Conservation (phyloP, 1,140 invertebrate genomes). For the Paramacrobiotus metropolitanus region DNA sequence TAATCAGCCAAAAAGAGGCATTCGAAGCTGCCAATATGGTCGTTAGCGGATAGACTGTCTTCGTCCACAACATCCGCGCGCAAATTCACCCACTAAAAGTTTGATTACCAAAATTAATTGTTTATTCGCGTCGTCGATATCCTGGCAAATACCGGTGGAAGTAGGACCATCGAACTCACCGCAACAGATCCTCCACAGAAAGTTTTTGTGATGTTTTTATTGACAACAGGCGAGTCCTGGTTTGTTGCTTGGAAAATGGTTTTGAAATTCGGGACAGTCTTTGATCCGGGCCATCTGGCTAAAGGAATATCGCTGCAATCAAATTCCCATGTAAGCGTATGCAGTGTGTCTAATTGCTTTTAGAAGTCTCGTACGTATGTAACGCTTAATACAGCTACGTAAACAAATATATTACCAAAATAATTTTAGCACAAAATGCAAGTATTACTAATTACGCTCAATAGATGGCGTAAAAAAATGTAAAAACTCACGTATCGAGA, state of each 20-base stretch:
- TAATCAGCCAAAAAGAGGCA: background rate
- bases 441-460: background rate
- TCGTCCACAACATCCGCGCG: background rate
- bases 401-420: no score
- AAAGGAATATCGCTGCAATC: background rate
- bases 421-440: background rate
- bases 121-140: no score
- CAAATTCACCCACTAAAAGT: background rate
- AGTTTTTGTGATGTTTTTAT: background rate
- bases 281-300: background rate
- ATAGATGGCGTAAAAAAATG: background rate
- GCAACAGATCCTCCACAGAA: background rate
- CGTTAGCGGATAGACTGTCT: background rate
- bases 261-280: background rate
- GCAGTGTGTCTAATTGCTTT: no score
- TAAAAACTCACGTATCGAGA: constrained; percentile 2
- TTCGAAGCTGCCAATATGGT: background rate
- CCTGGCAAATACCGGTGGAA: no score
- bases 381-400: no score
- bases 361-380: no score
- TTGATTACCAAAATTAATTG: no score
- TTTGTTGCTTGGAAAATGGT: background rate
- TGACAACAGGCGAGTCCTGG: background rate
- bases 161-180: no score
- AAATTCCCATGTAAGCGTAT: no score